phyloP scores from a whole-genome alignment of 2,113 vertebrate genomes.

The Dissostichus mawsoni region DNA sequence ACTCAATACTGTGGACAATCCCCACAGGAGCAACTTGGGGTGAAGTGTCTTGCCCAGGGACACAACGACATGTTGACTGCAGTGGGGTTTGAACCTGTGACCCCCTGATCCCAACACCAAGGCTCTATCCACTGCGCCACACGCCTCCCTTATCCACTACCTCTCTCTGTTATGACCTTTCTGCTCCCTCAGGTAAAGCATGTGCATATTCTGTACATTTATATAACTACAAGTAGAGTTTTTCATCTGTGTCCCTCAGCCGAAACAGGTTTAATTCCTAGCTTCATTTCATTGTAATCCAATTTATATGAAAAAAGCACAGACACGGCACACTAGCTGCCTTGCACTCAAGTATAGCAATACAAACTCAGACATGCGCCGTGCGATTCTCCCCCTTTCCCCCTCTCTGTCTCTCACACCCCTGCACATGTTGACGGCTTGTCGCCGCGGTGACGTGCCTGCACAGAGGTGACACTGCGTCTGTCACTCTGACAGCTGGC shows the following conservation, averaged over 20 bases:
- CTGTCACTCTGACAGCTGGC: slow-evolving; percentile 77
- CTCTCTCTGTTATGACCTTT: slow-evolving; percentile 30
- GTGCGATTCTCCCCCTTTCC: neutral
- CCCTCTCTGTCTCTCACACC: slow-evolving; percentile 23
- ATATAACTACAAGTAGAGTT: neutral
- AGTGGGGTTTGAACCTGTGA: too few relatives aligned
- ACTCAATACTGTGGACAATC: too few relatives aligned
- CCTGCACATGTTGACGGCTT: slow-evolving; percentile 57
- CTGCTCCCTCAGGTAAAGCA: neutral
- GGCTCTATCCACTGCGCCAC: too few relatives aligned
- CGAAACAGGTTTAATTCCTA: slow-evolving; percentile 15
- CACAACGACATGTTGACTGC: too few relatives aligned
- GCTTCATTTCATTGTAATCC: slow-evolving; percentile 13
- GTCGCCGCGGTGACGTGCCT: slow-evolving; percentile 62
- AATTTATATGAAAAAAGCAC: neutral
- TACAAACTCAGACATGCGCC: slow-evolving; percentile 18
- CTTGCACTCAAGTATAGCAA: slow-evolving; percentile 13
- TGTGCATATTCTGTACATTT: neutral
- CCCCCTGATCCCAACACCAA: too few relatives aligned
- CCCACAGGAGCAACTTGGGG: too few relatives aligned
- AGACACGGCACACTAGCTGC: neutral
- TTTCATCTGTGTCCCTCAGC: neutral
- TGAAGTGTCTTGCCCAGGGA: too few relatives aligned
- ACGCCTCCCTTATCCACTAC: neutral
- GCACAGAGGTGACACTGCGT: slow-evolving; percentile 74